Base-by-base conservation (phyloP, 2,113 vertebrate species). In the Ailurus styani region DNA sequence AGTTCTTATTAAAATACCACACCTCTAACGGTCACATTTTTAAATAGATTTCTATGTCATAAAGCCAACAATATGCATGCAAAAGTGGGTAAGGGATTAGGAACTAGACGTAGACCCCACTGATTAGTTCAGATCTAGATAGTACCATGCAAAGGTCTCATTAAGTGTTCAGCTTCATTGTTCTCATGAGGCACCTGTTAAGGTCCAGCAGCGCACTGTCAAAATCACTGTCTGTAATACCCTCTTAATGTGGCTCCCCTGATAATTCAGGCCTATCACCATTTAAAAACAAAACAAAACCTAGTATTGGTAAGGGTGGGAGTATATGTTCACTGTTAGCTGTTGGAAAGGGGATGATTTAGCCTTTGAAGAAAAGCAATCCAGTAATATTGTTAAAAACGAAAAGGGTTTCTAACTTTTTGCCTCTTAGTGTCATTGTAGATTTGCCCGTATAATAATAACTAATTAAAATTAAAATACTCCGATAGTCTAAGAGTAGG, bases 1-100 rank as follows among this genome's bases (percentile, higher is more conserved):
- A 78, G 5, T 96, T 96, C 45, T 90, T 96, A 88, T 64, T 96
- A 96, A 96, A 97, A 93, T 78, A 83, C 73, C 34, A 62, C 66
- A 68, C 25, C 23, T 84, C 57, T 89, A 50, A 81, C 50, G 42
- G 10, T 82, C 31, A 86, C 14, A 42, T 50, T 96, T 81, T 66
- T 2, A 60, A 96, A 81, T 29, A 90, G 57, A 75, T 82, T 93
- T 96, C 15, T 91, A 25, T 93, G 84, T 85, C 79, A 6, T 73
- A 57, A 88, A 87, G 25, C 21, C 20, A 95, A 85, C 85, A 66
- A n/a, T 42, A 55, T 55, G 27, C 29, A 62, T 73, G 29, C 27
- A 91, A 85, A 97, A 50, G 45, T 81, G 27, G 14, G 31, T n/a
- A 91, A 54, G 7, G 34, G 45, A 73, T 73, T 92, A 52, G 87